Evolutionary conservation across 2,113 vertebrate genomes (phyloP).

Genomic region (Montifringilla adamsi): DNA sequence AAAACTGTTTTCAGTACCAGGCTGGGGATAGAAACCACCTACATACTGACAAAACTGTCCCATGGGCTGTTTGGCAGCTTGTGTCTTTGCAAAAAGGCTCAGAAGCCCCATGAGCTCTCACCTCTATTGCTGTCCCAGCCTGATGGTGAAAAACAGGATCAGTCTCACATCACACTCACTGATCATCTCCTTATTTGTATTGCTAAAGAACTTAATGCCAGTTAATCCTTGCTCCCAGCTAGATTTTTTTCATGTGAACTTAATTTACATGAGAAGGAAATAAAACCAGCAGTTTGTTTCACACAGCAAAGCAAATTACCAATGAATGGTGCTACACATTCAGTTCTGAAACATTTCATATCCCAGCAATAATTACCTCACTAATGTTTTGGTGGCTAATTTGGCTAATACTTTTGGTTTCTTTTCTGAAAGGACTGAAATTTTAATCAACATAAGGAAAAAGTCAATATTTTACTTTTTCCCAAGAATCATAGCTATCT

Average conservation of each 20-base stretch:
- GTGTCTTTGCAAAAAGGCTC: not conserved
- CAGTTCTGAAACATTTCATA: not conserved
- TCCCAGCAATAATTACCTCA: not conserved
- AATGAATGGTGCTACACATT: not conserved
- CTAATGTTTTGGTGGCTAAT: not conserved
- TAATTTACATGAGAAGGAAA: not conserved
- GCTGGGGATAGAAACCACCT: not conserved
- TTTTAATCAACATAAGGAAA: not conserved
- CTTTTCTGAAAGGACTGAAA: not conserved
- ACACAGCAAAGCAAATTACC: not conserved
- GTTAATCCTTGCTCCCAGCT: not conserved
- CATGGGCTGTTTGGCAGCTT: not conserved
- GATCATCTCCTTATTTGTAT: not conserved
- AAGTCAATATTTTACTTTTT: not conserved
- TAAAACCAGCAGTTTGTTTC: not conserved
- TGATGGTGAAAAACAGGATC: not conserved
- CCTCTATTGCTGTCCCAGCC: not conserved
- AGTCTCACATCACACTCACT: not conserved
- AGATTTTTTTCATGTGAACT: not conserved
- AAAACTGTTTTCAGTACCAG: not conserved
- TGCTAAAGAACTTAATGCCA: not conserved
- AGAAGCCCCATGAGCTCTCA: not conserved
- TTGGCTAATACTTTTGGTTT: not conserved
- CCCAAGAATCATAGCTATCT: not conserved
- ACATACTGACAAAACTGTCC: not conserved